These are phyloP conservation scores for Gallinago solitaria DNA, from an alignment of 2,797 vertebrate genomes.

Conservation along the genomic window DNA sequence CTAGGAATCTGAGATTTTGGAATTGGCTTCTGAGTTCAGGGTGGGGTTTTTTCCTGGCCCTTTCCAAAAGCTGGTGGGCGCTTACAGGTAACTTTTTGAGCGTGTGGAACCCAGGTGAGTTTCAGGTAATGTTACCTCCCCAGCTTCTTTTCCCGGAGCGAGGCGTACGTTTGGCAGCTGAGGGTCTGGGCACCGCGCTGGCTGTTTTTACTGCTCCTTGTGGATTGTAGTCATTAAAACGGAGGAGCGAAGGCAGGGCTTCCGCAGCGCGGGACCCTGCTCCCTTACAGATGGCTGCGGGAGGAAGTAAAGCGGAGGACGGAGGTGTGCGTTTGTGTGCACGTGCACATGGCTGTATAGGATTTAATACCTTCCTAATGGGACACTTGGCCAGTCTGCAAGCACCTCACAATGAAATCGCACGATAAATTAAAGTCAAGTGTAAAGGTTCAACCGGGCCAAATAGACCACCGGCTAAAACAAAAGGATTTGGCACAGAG, in stretches of 20 bases:
- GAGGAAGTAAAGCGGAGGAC: slow-evolving; percentile 29
- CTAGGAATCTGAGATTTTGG: slow-evolving; percentile 74
- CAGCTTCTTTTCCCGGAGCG: neutral
- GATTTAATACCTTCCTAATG: neutral
- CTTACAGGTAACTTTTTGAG: neutral
- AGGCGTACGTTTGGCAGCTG: slow-evolving; percentile 43
- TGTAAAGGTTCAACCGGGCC: slow-evolving; percentile 14
- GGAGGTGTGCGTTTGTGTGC: neutral
- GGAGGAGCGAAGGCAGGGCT: neutral
- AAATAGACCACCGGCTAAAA: slow-evolving; percentile 39
- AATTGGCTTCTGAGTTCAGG: slow-evolving; percentile 59
- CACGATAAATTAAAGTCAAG: slow-evolving; percentile 20
- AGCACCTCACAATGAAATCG: slow-evolving; percentile 23
- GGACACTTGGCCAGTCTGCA: neutral
- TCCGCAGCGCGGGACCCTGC: neutral
- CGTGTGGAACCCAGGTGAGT: neutral
- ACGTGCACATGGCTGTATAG: neutral
- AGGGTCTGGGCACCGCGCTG: slow-evolving; percentile 10
- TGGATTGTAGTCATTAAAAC: slow-evolving; percentile 44
- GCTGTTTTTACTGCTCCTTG: slow-evolving; percentile 51
- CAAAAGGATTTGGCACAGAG: slow-evolving; percentile 50
- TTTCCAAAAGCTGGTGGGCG: neutral
- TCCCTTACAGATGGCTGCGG: slow-evolving; percentile 25
- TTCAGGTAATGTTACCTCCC: slow-evolving; percentile 32
- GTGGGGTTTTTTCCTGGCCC: neutral